Base-by-base conservation (phyloP, 1,140 invertebrate species). In the Myzus persicae region DNA sequence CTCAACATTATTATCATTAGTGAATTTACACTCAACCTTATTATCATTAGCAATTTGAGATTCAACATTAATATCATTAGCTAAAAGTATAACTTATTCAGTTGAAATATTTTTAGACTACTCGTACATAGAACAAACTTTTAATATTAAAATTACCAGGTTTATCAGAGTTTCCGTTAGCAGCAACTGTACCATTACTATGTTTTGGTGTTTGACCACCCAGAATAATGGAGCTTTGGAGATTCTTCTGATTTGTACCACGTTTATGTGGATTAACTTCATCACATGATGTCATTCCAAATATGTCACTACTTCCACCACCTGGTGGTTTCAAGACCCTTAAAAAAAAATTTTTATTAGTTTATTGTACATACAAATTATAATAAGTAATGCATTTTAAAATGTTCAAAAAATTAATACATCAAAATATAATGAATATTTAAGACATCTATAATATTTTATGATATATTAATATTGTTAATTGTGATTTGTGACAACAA, bases 321-420 rank as follows among this genome's bases (percentile, higher is more conserved):
- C 96, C 96, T 88, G 96, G 96, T n/a, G 96, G 96, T 94, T 96
- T 96, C 94, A 97, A 94, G 42, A 97, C 96, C 95, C 96, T 97
- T 94, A 94, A 42, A 94, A 42, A 82, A 48, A 59, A 38, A 22
- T 51, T 81, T 90, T 89, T 81, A 40, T 90, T 54, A 59, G 38
- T 44, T 40, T 59, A 22, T 8, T 88, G 2, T 67, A 31, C 11
- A 31, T 67, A 67, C 0, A 14, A 67, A 67, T n/a, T 67, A 67
- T 67, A n/a, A 3, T 67, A 31, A 14, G 9, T 31, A 67, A 31
- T 67, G 59, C 59, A 67, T 67, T 67, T 67, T 11, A 67, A 59
- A 59, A 11, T 59, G 31, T 11, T 11, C 1, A 31, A 31, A 67
- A 67, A 76, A n/a, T 0, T 67, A 67, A 67, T 22, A 24, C 22